Percentiles rank a stretch among this genome's conserved stretches.
Conservation (phyloP, 2,888 invertebrate species). For the Timandra comae region DNA sequence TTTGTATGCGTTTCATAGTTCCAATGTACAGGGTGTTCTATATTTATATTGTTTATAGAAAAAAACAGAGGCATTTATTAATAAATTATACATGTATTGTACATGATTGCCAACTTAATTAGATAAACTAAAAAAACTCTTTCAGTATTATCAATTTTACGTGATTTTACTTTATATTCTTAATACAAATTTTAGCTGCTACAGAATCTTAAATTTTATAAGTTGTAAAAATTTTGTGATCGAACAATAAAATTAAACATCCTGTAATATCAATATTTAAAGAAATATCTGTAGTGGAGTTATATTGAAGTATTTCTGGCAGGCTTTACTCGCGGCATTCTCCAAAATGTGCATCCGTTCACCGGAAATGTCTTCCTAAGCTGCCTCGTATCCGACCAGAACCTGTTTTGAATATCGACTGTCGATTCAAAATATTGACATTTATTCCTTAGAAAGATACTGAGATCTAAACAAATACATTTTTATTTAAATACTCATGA, state of each 20-base stretch:
- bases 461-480: no score
- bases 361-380: slow-evolving; percentile 60
- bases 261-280: slow-evolving; percentile 48
- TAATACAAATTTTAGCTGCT: no score
- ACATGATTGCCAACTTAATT: neutral
- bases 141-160: slow-evolving; percentile 5
- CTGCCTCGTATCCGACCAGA: slow-evolving; percentile 47
- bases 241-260: slow-evolving; percentile 23
- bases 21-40: slow-evolving; percentile 31
- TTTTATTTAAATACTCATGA: no score
- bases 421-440: slow-evolving; percentile 27
- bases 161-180: slow-evolving; percentile 6
- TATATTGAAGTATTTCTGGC: slow-evolving; percentile 52
- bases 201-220: no score
- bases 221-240: no score
- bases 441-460: neutral
- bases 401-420: slow-evolving; percentile 52
- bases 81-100: no score
- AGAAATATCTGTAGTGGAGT: slow-evolving; percentile 35
- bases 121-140: neutral
- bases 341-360: slow-evolving; percentile 64
- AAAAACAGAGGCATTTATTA: no score
- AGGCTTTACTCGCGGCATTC: slow-evolving; percentile 54
- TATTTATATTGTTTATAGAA: neutral
- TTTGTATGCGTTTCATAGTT: slow-evolving; percentile 48